These are phyloP conservation scores for Pristis pectinata DNA, from an alignment of 2,797 vertebrate species.

Conservation along the genomic window DNA sequence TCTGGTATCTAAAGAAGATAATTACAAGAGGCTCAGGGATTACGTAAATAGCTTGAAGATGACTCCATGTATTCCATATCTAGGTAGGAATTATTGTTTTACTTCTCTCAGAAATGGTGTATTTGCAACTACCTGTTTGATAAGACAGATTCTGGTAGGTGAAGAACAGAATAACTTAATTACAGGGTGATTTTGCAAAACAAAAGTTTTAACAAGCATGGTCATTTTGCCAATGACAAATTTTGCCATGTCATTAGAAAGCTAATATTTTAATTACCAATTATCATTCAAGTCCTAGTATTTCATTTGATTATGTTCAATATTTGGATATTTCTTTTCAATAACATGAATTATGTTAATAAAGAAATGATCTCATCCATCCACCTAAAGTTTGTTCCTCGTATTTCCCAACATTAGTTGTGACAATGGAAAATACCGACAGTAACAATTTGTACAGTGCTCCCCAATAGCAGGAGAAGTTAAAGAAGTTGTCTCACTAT, in stretches of 20 bases:
- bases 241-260: background rate
- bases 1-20: conserved; percentile 98
- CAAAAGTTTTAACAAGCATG: background rate
- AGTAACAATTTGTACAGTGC: background rate
- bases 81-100: conserved; percentile 65
- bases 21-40: conserved; percentile 95
- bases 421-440: background rate
- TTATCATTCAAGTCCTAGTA: background rate
- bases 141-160: background rate
- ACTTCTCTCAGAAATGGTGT: background rate
- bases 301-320: background rate
- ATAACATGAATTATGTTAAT: background rate
- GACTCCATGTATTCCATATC: conserved; percentile 96
- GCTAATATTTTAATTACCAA: background rate
- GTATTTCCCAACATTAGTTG: background rate
- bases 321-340: background rate
- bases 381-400: background rate
- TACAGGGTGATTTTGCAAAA: background rate
- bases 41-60: conserved; percentile 96
- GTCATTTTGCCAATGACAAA: background rate
- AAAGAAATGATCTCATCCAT: background rate
- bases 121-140: background rate
- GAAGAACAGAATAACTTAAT: background rate
- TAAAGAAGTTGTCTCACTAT: background rate
- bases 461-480: background rate